Percentiles rank a stretch among this genome's conserved stretches.
Conservation (phyloP, 2,113 vertebrate species). For the Podilymbus podiceps region DNA sequence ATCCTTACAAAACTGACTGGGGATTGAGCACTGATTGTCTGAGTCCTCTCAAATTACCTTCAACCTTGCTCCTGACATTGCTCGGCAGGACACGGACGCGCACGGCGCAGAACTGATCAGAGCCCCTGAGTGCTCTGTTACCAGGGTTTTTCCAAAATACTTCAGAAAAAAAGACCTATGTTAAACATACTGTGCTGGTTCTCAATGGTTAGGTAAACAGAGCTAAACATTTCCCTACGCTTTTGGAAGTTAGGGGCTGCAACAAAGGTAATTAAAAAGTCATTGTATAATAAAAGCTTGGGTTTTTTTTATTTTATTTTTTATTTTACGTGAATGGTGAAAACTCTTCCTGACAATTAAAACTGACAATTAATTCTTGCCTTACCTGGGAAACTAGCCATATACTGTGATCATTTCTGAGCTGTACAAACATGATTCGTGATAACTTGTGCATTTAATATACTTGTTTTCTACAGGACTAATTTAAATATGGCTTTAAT, state of each 20-base stretch:
- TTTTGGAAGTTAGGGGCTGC: not conserved
- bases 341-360: not conserved
- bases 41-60: slow-evolving; percentile 22
- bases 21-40: not conserved
- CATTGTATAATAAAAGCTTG: not conserved
- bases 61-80: slow-evolving; percentile 19
- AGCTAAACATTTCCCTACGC: accelerated
- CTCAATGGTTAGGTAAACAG: not conserved
- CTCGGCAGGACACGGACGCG: not conserved
- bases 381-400: not conserved
- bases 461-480: not conserved
- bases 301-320: not conserved
- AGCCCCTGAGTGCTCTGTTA: accelerated
- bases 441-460: not conserved
- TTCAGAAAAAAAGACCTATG: not conserved
- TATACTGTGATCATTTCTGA: not conserved
- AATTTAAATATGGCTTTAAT: not conserved
- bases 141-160: not conserved
- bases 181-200: not conserved
- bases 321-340: not conserved
- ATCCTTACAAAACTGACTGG: not conserved
- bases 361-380: not conserved
- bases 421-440: not conserved
- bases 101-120: accelerated
- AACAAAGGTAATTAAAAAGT: not conserved